Evolutionary conservation across 2,113 vertebrate species (phyloP).

Genomic region (Oreochromis aureus): DNA sequence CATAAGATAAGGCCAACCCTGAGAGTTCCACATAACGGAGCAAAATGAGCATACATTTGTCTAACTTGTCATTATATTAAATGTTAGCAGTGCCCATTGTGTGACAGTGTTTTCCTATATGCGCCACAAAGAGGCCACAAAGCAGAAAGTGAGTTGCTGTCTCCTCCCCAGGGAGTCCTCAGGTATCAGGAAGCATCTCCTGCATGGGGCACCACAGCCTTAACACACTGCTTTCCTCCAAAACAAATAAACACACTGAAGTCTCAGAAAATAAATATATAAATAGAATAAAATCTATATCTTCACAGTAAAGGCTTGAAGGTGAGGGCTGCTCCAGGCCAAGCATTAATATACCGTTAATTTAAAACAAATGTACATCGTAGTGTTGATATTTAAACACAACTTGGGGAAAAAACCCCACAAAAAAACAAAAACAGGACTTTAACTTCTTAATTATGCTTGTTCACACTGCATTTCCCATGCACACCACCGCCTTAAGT

Average conservation of each 20-base stretch:
- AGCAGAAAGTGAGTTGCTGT: not conserved
- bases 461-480: slow-evolving; percentile 98
- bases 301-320: not conserved
- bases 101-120: not conserved
- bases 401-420: slow-evolving; percentile 2
- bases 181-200: slow-evolving; percentile 12
- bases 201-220: not conserved
- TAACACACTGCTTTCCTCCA: not conserved
- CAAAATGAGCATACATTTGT: not conserved
- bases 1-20: not conserved
- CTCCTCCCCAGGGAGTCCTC: slow-evolving; percentile 32
- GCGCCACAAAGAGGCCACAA: not conserved
- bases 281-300: not conserved
- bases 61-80: not conserved
- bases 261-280: not conserved
- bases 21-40: not conserved
- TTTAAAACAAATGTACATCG: slow-evolving; percentile 96
- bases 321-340: slow-evolving; percentile 43
- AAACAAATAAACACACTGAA: slow-evolving; percentile 26
- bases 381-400: slow-evolving; percentile 93
- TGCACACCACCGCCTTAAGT: slow-evolving; percentile 94
- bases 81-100: not conserved
- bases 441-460: slow-evolving; percentile 99
- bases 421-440: slow-evolving; percentile 66
- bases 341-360: slow-evolving; percentile 90